These are phyloP conservation scores for Anorthoa munda DNA, from an alignment of 2,888 invertebrate species.

Conservation along the genomic window DNA sequence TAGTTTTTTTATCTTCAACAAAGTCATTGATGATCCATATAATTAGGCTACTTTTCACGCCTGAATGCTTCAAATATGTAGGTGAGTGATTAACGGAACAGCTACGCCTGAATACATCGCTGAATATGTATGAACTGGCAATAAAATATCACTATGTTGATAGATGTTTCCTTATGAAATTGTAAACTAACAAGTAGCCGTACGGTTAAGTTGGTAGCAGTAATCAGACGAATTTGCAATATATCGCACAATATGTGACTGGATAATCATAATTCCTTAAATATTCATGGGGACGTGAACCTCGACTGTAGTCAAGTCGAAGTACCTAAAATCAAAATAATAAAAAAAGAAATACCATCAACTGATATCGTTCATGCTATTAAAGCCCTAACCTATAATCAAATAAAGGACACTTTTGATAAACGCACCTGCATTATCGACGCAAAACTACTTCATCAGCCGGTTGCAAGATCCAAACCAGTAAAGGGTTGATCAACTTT, in stretches of 20 bases:
- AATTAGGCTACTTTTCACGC: conserved; percentile 43
- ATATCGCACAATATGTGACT: background rate
- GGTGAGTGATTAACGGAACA: conserved; percentile 59
- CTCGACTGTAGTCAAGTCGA: background rate
- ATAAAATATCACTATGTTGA: conserved; percentile 43
- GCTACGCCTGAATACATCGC: conserved; percentile 41
- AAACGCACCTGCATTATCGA: background rate
- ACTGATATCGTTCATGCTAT: background rate
- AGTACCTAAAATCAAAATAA: background rate
- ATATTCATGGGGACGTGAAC: background rate
- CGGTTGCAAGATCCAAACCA: conserved; percentile 51
- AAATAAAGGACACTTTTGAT: conserved; percentile 14
- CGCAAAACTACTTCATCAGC: conserved; percentile 22
- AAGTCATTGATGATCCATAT: conserved; percentile 36
- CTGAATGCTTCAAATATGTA: conserved; percentile 44
- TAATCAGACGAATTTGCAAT: background rate
- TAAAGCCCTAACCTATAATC: background rate
- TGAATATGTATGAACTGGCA: conserved; percentile 51
- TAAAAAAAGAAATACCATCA: background rate
- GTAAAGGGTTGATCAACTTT: conserved; percentile 59
- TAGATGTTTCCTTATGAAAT: conserved; percentile 31
- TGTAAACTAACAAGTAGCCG: background rate
- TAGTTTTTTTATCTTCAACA: conserved; percentile 2
- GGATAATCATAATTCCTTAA: background rate
- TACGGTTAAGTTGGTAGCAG: conserved; percentile 1